These are phyloP conservation scores for Tauraco erythrolophus DNA, from an alignment of 2,113 vertebrate species.

Conservation along the genomic window DNA sequence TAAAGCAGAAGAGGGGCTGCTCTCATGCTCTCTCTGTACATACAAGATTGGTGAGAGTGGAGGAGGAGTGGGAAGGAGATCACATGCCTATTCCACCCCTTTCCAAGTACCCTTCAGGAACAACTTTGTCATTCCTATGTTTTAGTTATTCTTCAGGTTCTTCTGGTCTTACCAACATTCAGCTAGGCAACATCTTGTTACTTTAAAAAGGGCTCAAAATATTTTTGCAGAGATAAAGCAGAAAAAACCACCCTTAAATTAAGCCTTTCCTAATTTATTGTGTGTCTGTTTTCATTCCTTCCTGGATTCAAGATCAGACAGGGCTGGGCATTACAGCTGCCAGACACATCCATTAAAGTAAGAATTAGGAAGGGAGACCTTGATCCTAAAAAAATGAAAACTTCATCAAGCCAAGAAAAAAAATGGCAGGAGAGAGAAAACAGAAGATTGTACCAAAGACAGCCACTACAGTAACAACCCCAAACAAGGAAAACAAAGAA, in stretches of 20 bases:
- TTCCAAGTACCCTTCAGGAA: neutral
- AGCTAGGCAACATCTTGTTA: neutral
- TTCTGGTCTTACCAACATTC: neutral
- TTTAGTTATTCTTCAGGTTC: neutral
- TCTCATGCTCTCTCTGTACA: neutral
- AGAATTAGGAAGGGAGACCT: neutral
- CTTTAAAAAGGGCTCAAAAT: neutral
- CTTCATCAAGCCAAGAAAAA: conserved; percentile 16
- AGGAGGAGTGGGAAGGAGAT: neutral
- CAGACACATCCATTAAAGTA: neutral
- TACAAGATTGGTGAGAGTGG: neutral
- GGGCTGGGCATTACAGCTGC: neutral
- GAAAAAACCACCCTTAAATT: neutral
- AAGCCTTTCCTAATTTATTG: neutral
- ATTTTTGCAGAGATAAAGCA: neutral
- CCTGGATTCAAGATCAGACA: neutral
- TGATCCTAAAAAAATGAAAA: neutral
- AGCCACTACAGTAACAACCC: neutral
- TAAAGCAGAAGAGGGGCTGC: neutral
- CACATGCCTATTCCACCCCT: neutral
- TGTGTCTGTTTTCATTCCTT: neutral
- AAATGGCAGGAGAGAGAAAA: neutral
- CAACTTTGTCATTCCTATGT: neutral
- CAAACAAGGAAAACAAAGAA: neutral
- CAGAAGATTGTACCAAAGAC: neutral